Percentiles rank a stretch among this genome's conserved stretches.
phyloP scores from a whole-genome alignment of 2,113 vertebrate species.

The Plestiodon gilberti region DNA sequence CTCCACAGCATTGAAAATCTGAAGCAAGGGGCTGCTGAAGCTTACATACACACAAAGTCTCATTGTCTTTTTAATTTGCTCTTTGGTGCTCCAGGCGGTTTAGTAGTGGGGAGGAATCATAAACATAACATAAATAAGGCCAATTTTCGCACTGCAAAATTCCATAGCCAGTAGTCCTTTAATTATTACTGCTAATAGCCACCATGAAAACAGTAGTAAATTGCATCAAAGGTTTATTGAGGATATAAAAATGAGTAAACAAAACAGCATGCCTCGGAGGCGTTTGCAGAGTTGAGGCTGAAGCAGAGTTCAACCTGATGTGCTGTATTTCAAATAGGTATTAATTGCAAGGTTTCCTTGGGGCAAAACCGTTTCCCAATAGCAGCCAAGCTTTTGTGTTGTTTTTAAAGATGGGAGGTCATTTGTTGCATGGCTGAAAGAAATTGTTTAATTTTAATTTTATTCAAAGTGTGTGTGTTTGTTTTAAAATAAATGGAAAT shows the following conservation, averaged over 20 bases:
- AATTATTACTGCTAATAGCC: constrained; percentile 34
- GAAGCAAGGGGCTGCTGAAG: neutral
- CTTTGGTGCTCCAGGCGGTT: constrained; percentile 14
- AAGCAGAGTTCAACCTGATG: constrained; percentile 16
- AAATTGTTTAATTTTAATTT: neutral
- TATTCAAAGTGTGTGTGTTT: neutral
- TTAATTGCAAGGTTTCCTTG: constrained; percentile 36
- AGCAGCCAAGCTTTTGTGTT: neutral
- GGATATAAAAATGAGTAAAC: constrained; percentile 35
- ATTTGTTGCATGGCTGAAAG: neutral
- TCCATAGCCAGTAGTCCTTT: constrained; percentile 35
- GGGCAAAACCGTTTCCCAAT: constrained; percentile 12
- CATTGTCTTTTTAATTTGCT: constrained; percentile 27
- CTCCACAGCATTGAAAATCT: neutral
- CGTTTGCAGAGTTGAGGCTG: neutral
- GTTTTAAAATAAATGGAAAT: neutral
- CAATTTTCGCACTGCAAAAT: constrained; percentile 35
- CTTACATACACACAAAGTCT: neutral
- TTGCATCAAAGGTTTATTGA: constrained; percentile 31
- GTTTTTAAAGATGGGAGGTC: neutral
- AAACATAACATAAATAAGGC: neutral
- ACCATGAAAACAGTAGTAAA: constrained; percentile 40
- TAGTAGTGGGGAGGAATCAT: constrained; percentile 11
- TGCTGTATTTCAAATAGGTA: constrained; percentile 25
- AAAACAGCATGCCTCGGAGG: constrained; percentile 21